Conservation (phyloP, 2,797 vertebrate genomes). For the Platalea minor region DNA sequence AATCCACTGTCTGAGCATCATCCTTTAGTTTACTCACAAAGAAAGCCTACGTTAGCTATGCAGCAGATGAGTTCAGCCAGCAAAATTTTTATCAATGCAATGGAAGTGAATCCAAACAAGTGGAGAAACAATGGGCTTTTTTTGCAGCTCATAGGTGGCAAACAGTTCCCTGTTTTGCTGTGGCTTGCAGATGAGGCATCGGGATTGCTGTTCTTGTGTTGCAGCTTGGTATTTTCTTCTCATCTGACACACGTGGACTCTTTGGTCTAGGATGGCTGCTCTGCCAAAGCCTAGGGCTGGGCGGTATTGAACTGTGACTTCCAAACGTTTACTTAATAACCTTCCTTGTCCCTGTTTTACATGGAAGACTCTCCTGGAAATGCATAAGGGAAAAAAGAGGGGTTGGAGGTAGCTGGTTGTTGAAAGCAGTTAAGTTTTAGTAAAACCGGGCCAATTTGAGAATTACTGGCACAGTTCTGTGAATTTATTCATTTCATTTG, state of each 20-base stretch:
- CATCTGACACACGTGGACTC: neutral
- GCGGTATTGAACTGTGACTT: neutral
- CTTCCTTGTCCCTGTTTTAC: neutral
- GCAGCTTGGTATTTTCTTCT: neutral
- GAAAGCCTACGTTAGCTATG: neutral
- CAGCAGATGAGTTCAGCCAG: neutral
- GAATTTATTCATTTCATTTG: slow-evolving; percentile 1
- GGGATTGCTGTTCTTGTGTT: neutral
- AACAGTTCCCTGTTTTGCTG: neutral
- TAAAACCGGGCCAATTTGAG: neutral
- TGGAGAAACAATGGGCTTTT: neutral
- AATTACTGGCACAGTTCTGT: neutral
- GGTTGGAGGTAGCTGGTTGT: neutral
- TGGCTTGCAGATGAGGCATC: neutral
- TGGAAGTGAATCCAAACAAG: neutral
- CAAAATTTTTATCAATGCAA: neutral
- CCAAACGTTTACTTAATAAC: neutral
- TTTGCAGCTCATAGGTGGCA: neutral
- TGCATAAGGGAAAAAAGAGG: neutral
- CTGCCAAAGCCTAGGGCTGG: neutral
- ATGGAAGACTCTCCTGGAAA: neutral
- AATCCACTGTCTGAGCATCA: neutral
- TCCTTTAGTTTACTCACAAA: neutral
- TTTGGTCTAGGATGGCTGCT: neutral
- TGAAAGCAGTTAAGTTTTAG: neutral